Conservation (phyloP, 2,113 vertebrate species). For the Aleadryas rufinucha region DNA sequence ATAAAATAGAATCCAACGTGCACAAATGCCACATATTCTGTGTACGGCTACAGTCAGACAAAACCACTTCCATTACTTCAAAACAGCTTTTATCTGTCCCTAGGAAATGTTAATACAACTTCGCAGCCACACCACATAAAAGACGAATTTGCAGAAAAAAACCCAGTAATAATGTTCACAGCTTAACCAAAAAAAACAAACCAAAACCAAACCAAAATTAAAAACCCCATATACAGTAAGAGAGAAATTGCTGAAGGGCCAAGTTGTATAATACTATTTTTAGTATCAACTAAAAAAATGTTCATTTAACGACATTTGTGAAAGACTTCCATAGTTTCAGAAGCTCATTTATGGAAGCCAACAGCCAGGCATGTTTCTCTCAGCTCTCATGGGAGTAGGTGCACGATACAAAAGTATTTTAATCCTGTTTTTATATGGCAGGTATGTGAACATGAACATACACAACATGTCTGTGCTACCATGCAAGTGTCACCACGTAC, state of each 20-base stretch:
- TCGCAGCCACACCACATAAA: background rate
- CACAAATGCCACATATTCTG: background rate
- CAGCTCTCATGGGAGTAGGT: background rate
- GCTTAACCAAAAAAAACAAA: background rate
- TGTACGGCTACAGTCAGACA: background rate
- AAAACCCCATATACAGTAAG: background rate
- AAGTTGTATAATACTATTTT: background rate
- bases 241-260: background rate
- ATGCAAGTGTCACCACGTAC: background rate
- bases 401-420: background rate
- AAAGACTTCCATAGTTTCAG: background rate
- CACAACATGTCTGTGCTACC: background rate
- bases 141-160: background rate
- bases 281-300: background rate
- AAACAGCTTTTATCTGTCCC: background rate
- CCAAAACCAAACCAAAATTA: background rate
- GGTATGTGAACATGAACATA: background rate
- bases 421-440: background rate
- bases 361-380: background rate
- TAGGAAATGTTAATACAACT: background rate
- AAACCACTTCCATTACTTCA: background rate
- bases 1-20: accelerated
- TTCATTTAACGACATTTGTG: background rate
- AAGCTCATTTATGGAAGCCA: background rate
- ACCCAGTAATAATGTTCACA: background rate